phyloP scores from a whole-genome alignment of 1,140 invertebrate species.

The Sweltsa coloradensis region DNA sequence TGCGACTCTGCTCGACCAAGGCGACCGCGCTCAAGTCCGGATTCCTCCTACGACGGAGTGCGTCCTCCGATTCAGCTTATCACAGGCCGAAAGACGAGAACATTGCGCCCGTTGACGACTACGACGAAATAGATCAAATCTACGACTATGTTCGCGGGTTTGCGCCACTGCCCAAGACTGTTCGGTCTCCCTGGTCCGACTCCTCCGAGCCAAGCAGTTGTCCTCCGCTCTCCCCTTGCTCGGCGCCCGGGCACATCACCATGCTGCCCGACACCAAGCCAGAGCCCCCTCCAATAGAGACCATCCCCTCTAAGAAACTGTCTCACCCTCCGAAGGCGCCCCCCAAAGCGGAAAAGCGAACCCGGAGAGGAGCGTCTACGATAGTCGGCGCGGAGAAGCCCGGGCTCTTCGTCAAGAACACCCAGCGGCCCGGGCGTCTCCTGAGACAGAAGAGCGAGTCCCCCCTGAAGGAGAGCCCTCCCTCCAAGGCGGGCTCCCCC shows the following conservation, averaged over 20 bases:
- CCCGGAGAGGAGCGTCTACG: constrained; percentile 30
- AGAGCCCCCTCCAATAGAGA: constrained; percentile 80
- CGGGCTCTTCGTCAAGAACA: constrained; percentile 63
- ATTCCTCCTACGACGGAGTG: constrained; percentile 53
- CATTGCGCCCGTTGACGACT: constrained; percentile 50
- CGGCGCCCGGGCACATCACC: constrained; percentile 5
- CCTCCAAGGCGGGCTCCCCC: constrained; percentile 59
- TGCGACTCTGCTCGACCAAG: constrained; percentile 30
- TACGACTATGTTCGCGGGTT: constrained; percentile 91
- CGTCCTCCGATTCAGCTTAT: constrained; percentile 56
- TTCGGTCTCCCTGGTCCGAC: constrained; percentile 50
- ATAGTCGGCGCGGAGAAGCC: constrained; percentile 36
- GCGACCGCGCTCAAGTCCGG: constrained; percentile 28
- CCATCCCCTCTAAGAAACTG: constrained; percentile 72
- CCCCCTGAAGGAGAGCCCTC: constrained; percentile 53
- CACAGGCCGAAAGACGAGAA: constrained; percentile 23
- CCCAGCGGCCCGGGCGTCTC: constrained; percentile 47
- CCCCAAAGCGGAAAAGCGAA: constrained; percentile 51
- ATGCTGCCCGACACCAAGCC: constrained; percentile 43
- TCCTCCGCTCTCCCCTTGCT: constrained; percentile 11
- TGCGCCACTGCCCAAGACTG: constrained; percentile 71
- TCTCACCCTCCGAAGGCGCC: not conserved
- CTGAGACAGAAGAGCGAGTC: constrained; percentile 59
- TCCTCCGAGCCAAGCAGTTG: constrained; percentile 28
- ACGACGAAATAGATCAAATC: constrained; percentile 93